These are phyloP conservation scores for Temnothorax rugatulus DNA, from an alignment of 2,888 invertebrate species.

Conservation along the genomic window DNA sequence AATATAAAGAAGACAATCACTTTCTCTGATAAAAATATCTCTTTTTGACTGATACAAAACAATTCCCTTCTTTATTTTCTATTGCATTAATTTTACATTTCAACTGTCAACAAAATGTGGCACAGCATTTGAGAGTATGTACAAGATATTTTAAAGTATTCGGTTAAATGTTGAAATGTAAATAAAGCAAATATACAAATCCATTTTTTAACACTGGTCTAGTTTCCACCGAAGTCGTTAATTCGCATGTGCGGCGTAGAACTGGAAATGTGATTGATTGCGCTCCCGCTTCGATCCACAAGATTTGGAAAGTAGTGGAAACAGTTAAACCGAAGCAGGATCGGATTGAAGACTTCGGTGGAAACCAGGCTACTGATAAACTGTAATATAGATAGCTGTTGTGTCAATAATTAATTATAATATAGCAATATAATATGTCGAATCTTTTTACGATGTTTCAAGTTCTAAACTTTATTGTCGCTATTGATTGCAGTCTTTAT, in stretches of 20 bases:
- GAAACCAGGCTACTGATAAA: background rate
- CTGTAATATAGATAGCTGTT: background rate
- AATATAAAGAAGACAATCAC: background rate
- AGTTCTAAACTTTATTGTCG: conserved; percentile 37
- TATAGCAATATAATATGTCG: background rate
- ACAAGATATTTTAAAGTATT: conserved; percentile 33
- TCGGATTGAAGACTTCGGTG: too few relatives aligned
- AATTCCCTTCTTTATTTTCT: background rate
- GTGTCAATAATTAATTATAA: conserved; percentile 3
- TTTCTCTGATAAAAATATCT: background rate
- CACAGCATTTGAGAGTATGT: conserved; percentile 25
- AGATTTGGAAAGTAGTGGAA: too few relatives aligned
- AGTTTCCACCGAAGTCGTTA: too few relatives aligned
- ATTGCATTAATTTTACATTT: conserved; percentile 7
- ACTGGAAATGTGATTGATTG: too few relatives aligned
- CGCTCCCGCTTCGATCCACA: too few relatives aligned
- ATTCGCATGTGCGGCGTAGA: too few relatives aligned
- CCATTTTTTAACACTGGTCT: background rate
- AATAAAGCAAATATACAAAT: conserved; percentile 7
- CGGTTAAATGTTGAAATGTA: conserved; percentile 11
- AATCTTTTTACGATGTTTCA: conserved; percentile 9
- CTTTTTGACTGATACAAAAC: background rate
- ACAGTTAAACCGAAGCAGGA: too few relatives aligned
- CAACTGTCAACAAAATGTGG: conserved; percentile 19
- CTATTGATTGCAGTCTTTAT: conserved; percentile 14